Conservation (phyloP, 2,113 vertebrate genomes). For the Neolamprologus tretocephalus region DNA sequence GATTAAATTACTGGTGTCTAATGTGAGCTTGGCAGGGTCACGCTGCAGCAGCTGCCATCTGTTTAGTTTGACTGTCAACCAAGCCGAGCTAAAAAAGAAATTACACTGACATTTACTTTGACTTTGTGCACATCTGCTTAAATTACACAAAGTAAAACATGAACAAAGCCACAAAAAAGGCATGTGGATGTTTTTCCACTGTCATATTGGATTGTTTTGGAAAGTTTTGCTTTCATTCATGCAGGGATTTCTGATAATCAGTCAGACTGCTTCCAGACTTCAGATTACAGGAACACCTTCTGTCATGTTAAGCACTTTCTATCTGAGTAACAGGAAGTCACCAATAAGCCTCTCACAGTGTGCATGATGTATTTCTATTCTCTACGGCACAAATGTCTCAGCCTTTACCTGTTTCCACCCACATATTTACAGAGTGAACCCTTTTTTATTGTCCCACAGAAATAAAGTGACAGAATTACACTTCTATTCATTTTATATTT, state of each 20-base stretch:
- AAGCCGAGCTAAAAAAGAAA: neutral
- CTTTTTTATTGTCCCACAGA: neutral
- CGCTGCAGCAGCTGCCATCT: conserved; percentile 39
- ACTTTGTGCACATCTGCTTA: neutral
- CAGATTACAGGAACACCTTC: conserved; percentile 49
- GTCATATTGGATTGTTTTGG: neutral
- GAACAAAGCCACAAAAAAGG: neutral
- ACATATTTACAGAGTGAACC: neutral
- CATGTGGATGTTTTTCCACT: neutral
- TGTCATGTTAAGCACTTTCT: conserved; percentile 48
- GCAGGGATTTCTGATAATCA: neutral
- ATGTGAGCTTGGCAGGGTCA: neutral
- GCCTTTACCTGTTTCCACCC: neutral
- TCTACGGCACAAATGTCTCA: neutral
- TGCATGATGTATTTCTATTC: neutral
- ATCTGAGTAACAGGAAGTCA: conserved; percentile 54
- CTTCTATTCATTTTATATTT: neutral
- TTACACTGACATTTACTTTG: neutral
- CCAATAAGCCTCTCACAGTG: neutral
- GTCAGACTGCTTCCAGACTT: conserved; percentile 1
- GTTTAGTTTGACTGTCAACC: conserved; percentile 3
- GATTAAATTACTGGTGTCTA: conserved; percentile 56
- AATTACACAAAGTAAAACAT: neutral
- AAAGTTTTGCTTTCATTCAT: conserved; percentile 19
- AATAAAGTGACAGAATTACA: neutral